Base-by-base conservation (phyloP, 2,888 invertebrate species). In the Ennomos erosarius region DNA sequence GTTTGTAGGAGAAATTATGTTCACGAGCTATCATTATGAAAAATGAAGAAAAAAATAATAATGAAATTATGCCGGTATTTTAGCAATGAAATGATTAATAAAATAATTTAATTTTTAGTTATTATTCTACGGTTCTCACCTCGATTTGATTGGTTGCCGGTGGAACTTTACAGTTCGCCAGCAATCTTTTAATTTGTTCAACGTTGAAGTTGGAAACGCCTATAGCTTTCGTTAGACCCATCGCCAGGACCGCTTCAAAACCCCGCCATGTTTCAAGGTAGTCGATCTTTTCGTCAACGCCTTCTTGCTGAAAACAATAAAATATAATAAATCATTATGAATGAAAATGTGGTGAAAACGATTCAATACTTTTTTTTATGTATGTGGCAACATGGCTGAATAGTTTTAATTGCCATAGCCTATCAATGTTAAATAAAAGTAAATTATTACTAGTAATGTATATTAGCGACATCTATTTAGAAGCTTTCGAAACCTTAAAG, bases 181-280 rank as follows among this genome's bases (percentile, higher is more conserved):
- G 65, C 3, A 97, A 72, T 3, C 95, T 89, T 63, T 94, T 92
- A 59, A 97, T 85, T 79, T 97, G 97, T 6, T 94, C 86, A 11
- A 93, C 87, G 74, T 95, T 97, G 82, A 97, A 97, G 86, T 97
- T 97, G 50, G 97, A 96, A 0, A 97, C 84, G 0, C 97, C 97
- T 59, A 97, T 96, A 53, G 95, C 93, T 71, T 93, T 95, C 0
- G 93, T 88, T 8, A 96, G 84, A 0, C 96, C 96, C 58, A 92
- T 82, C 37, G 93, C 83, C 16, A 95, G 93, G 55, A 95, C 94
- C 43, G 95, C 92, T 82, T 97, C 97, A 93, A 97, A 94, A 4
- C 94, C 97, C 67, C 93, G 90, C 95, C 96, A 96, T 0, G 96
- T 95, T 70, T 96, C 97, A 9, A 96, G 59, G 77, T 94, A 97